Percentiles rank a stretch among this genome's conserved stretches.
These are phyloP conservation scores for Liparis tanakae DNA, from an alignment of 2,797 vertebrate genomes.

Conservation along the genomic window DNA sequence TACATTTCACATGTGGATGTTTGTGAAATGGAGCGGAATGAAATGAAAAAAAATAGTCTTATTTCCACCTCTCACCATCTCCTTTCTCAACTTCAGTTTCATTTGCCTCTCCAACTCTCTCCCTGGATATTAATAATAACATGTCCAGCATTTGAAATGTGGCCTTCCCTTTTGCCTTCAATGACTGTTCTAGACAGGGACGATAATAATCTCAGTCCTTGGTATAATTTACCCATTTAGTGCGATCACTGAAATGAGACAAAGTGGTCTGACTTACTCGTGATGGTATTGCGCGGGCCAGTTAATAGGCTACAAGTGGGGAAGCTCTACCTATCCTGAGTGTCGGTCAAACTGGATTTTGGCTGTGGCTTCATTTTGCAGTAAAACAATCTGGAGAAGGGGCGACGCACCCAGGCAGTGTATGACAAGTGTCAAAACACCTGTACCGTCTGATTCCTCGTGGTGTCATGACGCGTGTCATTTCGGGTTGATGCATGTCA, in stretches of 20 bases:
- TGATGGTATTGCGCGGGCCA: slow-evolving; percentile 39
- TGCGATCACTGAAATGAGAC: slow-evolving; percentile 51
- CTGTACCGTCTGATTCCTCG: slow-evolving; percentile 10
- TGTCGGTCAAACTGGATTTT: slow-evolving; percentile 59
- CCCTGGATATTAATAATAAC: slow-evolving; percentile 72
- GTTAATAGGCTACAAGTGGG: slow-evolving; percentile 33
- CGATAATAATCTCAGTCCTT: slow-evolving; percentile 57
- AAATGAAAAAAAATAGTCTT: slow-evolving; percentile 69
- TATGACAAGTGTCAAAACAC: slow-evolving; percentile 36
- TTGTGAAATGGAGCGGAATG: slow-evolving; percentile 84
- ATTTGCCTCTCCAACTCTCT: slow-evolving; percentile 44
- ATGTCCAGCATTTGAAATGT: slow-evolving; percentile 70
- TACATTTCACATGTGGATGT: slow-evolving; percentile 78
- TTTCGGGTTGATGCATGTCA: slow-evolving; percentile 23
- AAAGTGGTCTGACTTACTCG: slow-evolving; percentile 44
- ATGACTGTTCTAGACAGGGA: slow-evolving; percentile 50
- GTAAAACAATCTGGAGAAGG: slow-evolving; percentile 44
- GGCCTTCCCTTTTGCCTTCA: slow-evolving; percentile 44
- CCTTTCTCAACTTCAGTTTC: slow-evolving; percentile 48
- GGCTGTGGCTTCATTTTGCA: slow-evolving; percentile 26
- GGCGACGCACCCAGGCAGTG: not conserved
- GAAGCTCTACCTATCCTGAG: slow-evolving; percentile 42
- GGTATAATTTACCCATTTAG: not conserved
- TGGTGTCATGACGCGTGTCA: not conserved
- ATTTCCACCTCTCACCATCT: slow-evolving; percentile 58